Percentiles rank a stretch among this genome's conserved stretches.
Conservation (phyloP, 2,113 vertebrate species). For the Bostrychus sinensis region DNA sequence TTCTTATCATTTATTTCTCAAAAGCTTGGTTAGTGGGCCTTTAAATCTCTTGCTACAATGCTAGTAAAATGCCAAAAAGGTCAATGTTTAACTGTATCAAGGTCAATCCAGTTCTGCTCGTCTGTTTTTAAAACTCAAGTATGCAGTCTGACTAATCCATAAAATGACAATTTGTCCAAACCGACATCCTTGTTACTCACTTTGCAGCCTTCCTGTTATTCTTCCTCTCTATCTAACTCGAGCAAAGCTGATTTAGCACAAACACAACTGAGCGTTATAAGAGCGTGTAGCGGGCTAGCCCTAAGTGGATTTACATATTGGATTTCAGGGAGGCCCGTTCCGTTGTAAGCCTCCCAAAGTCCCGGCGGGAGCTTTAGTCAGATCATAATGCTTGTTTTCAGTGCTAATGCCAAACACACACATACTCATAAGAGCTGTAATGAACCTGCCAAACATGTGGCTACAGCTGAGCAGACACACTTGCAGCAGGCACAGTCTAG, state of each 20-base stretch:
- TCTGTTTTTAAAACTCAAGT: neutral
- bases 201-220: conserved; percentile 38
- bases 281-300: conserved; percentile 75
- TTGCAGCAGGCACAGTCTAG: no score
- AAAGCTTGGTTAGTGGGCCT: no score
- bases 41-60: no score
- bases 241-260: conserved; percentile 50
- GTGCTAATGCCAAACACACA: conserved; percentile 69
- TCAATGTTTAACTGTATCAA: no score
- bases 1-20: no score
- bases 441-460: conserved; percentile 58
- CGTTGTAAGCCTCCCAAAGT: conserved; percentile 69
- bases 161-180: conserved; percentile 13
- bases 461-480: conserved; percentile 35
- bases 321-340: conserved; percentile 74
- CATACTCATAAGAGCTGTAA: conserved; percentile 34
- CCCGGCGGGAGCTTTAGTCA: conserved; percentile 75
- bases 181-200: conserved; percentile 21
- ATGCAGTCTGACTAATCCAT: neutral
- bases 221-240: conserved; percentile 31
- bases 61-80: no score
- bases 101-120: neutral
- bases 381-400: conserved; percentile 80
- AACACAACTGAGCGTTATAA: conserved; percentile 45
- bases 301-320: conserved; percentile 83